Base-by-base conservation (phyloP, 2,797 vertebrate species). In the Chanos chanos region DNA sequence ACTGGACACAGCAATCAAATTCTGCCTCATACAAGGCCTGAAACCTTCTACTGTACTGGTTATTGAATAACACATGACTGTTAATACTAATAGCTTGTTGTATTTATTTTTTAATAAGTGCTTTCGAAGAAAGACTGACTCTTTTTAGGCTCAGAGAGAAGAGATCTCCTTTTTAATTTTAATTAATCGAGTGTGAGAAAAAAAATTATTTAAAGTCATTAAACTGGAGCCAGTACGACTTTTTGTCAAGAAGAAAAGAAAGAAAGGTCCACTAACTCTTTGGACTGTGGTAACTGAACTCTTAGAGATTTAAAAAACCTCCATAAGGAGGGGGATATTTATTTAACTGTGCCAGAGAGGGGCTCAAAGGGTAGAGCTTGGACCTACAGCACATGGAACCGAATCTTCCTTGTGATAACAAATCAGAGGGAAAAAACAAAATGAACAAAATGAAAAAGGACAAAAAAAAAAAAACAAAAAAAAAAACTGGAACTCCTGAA, bases 71-170 rank as follows among this genome's bases (percentile, higher is more conserved):
- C 92, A 90, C 65, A 80, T 92, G 94, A 97, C 94, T 93, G 90
- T 94, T 98, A 94, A 94, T 88, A 86, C 88, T 92, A 97, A 89
- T 96, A 97, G 93, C 92, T 91, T 87, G 87, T 94, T 87, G 94
- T 99, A 99, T 98, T 99, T 99, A 99, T 99, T 98, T 94, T 90
- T 89, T 93, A 88, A 86, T 87, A 78, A 89, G 86, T 91, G 91
- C 86, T 92, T 90, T 93, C 90, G 89, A 86, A 89, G 88, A 90
- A 87, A 90, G 78, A 92, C 90, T 87, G 82, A 90, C 90, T 83
- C 78, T 87, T 90, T 90, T 77, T 87, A 88, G 86, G 90, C 84
- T 90, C 66, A 45, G 77, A 65, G 43, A 65, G 70, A 70, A 79
- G 74, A 73, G 68, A 53, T 39, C 84, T 92, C 90, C 86, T 87